Conservation (phyloP, 1,140 invertebrate species). For the Glomeris maerens region DNA sequence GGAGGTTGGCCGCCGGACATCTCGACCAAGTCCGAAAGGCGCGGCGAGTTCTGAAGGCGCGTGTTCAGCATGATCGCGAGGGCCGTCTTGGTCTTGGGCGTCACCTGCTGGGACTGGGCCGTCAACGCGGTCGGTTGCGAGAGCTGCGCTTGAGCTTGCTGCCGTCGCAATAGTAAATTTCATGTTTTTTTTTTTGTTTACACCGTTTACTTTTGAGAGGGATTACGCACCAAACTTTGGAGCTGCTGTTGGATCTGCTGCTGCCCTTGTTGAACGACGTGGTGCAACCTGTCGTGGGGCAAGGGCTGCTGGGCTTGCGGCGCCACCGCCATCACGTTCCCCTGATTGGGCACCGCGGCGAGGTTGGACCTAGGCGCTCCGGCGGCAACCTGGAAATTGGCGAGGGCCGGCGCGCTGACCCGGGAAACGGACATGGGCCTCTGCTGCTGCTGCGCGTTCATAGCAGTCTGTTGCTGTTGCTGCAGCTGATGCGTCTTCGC, state of each 20-base stretch:
- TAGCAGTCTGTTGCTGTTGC: conserved; percentile 30
- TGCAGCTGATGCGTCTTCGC: conserved; percentile 19
- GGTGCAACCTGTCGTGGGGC: background rate
- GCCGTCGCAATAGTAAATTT: conserved; percentile 11
- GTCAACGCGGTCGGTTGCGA: background rate
- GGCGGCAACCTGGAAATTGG: background rate
- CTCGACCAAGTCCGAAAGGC: conserved; percentile 15
- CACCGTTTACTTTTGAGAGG: too few relatives aligned
- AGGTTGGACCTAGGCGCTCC: background rate
- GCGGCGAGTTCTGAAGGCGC: conserved; percentile 47
- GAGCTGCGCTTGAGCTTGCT: conserved; percentile 1
- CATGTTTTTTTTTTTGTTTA: too few relatives aligned
- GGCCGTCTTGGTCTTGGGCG: conserved; percentile 86
- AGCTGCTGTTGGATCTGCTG: conserved; percentile 13
- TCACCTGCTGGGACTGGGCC: conserved; percentile 37
- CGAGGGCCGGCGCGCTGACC: background rate
- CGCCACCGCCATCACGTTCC: too few relatives aligned
- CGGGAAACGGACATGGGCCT: background rate
- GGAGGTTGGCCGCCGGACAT: conserved; percentile 13
- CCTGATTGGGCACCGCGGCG: background rate
- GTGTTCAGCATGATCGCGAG: conserved; percentile 86
- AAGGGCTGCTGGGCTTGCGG: background rate
- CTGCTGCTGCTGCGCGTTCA: conserved; percentile 15
- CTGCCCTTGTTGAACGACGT: conserved; percentile 3
- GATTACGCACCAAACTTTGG: conserved; percentile 5